A percentile compares a stretch with the other conserved stretches of the same genome.
phyloP scores from a whole-genome alignment of 2,797 vertebrate species.

The Lacerta agilis region DNA sequence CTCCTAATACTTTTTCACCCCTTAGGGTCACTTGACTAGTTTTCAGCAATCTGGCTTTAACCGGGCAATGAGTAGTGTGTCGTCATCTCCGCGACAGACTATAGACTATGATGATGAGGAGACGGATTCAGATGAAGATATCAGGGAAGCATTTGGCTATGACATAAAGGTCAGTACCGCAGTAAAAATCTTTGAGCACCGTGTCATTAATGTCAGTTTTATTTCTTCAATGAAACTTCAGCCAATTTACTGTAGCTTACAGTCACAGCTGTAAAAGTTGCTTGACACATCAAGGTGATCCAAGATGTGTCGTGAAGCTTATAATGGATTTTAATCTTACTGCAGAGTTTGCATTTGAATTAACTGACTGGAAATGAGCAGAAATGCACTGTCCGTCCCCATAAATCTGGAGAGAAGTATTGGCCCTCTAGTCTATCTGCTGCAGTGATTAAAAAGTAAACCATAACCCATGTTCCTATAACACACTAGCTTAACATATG shows the following conservation, averaged over 20 bases:
- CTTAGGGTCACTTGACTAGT: slow-evolving; percentile 94
- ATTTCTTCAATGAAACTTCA: not conserved
- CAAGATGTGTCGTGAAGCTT: not conserved
- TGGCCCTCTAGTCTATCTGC: not conserved
- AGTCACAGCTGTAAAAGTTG: not conserved
- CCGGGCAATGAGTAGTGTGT: slow-evolving; percentile 82
- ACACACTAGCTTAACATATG: not conserved
- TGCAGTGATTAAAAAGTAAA: not conserved
- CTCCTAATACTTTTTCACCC: slow-evolving; percentile 30
- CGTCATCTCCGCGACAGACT: slow-evolving; percentile 90
- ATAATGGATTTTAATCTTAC: not conserved
- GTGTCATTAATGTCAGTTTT: not conserved
- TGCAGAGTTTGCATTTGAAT: not conserved
- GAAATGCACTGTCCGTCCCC: not conserved
- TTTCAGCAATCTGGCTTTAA: slow-evolving; percentile 98
- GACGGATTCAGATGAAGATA: slow-evolving; percentile 97
- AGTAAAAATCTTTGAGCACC: not conserved
- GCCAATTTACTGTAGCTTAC: not conserved
- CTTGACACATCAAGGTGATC: not conserved
- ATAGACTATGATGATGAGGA: slow-evolving; percentile 97
- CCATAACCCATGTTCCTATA: not conserved
- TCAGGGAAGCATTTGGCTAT: slow-evolving; percentile 95
- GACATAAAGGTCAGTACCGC: slow-evolving; percentile 87
- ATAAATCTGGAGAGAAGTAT: not conserved
- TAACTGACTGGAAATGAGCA: not conserved